Evolutionary conservation across 2,113 vertebrate species (phyloP), one percentile per base, ranked within the genome.

Genomic region (Barnardius zonarius): DNA sequence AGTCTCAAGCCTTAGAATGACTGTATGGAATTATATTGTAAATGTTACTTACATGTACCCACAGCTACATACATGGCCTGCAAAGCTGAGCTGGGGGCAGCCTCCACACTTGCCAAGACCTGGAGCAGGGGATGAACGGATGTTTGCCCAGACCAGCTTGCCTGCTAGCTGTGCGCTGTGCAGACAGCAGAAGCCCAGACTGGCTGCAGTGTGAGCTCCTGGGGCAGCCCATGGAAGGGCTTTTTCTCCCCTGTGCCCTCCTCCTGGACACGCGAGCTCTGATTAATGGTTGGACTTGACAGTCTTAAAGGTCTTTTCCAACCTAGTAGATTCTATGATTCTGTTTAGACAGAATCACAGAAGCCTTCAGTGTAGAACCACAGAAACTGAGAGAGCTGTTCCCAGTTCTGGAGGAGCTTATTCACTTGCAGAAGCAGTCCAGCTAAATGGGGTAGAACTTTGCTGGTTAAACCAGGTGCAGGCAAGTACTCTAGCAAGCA

Each of bases 91-190:
- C 51, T 5, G 6, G 18, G 9, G 28, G 33, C 51, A 81, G 62
- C 10, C 8, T 44, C 49, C 23, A 13, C 0, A 0, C 3, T 7
- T 82, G 48, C 39, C 1, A 2, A 46, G n/a, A 16, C 46, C 48
- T 48, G 49, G 67, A 70, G 64, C 62, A 59, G 27, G 39, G 2
- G 31, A 72, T 59, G 57, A 9, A 23, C 10, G 22, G 20, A n/a
- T 35, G 33, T 10, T 59, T 35, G 57, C 33, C 33, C 33, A 35
- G 33, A 35, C 57, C 33, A 59, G 57, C 9, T 35, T 59, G 57
- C 57, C 33, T 35, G 13, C 57, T 59, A 35, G 33, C 57, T 24
- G 13, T 35, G 57, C 1, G 6, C 33, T 59, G 57, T 59, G 57
- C 57, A 35, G 57, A 59, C 22, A 59, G 57, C 33, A 24, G 33